These are phyloP conservation scores for Podargus strigoides DNA, from an alignment of 2,797 vertebrate species.

Conservation along the genomic window DNA sequence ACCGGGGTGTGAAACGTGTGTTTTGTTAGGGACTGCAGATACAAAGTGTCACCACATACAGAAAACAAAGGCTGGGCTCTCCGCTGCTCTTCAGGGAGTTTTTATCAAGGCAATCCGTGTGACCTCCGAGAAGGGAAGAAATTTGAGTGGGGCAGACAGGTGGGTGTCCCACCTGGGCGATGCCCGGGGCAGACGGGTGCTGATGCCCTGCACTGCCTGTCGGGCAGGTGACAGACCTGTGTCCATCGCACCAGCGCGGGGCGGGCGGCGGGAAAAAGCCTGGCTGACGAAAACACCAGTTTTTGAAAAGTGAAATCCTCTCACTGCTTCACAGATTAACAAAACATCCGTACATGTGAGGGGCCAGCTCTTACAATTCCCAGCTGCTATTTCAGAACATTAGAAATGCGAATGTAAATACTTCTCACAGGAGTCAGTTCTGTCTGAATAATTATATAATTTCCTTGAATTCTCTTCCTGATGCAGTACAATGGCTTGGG, in stretches of 20 bases:
- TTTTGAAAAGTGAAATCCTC: neutral
- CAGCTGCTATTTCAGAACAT: neutral
- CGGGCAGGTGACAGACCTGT: neutral
- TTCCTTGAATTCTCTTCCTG: constrained; percentile 43
- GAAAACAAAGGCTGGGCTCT: neutral
- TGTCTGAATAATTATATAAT: constrained; percentile 22
- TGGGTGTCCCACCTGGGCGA: neutral
- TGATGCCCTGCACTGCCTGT: neutral
- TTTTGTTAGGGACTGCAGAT: neutral
- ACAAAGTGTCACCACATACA: neutral
- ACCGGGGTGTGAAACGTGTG: neutral
- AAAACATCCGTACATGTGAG: fast-evolving
- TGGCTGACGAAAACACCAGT: neutral
- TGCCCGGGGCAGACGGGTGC: neutral
- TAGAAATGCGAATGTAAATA: neutral
- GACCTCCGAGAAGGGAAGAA: neutral
- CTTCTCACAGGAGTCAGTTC: neutral
- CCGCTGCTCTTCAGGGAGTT: fast-evolving
- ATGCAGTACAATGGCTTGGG: neutral
- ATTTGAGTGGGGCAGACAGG: neutral
- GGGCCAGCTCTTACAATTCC: neutral
- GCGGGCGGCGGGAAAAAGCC: too few species aligned
- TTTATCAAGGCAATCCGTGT: neutral
- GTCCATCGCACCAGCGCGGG: too few species aligned
- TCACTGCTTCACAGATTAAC: neutral